Evolutionary conservation across 2,888 invertebrate species (phyloP), one percentile per base, ranked within the genome.

Genomic region (Hylaea fasciaria): DNA sequence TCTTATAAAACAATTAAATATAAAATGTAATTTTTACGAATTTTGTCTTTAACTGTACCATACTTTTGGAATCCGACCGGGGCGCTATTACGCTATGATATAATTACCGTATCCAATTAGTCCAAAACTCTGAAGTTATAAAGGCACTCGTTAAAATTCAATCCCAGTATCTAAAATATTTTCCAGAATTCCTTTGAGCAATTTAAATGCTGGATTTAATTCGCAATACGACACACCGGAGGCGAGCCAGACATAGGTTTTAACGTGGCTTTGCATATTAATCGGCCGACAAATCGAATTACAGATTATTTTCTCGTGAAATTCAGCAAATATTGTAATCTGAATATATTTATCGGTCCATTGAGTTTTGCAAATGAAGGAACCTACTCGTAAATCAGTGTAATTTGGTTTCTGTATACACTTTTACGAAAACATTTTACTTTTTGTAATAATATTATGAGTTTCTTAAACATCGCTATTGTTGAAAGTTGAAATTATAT

Each of bases 251-350:
- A 77, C 75, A 76, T 72, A 74, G 73, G 71, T 71, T 71, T 66
- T 70, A 71, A 69, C 65, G 71, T 64, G 66, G 75, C 73, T 80
- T 79, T 80, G 74, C 80, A 81, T 82, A 74, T 72, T 80, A 82
- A 81, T 78, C 73, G 60, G 60, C 65, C 63, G 70, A 62, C 64
- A 71, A 81, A 78, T 78, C 71, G 71, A 74, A 78, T 83, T 78
- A 80, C 62, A 53, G 41, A 62, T 51, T 65, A 74, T 67, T 74
- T 72, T 70, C 62, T 47, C 55, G 55, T 56, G 29, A 51, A 61
- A 55, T 61, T 53, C 39, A 10, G 16, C 35, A 28, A 52, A 43
- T 46, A 40, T 43, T 39, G 48, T 32, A 46, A 41, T 44, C 16
- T 32, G 51, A 17, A 46, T 41, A 57, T 16, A n/a, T 47, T 57